Percentiles rank a stretch among this genome's conserved stretches.
Conservation (phyloP, 2,888 invertebrate species). For the Metellina segmentata region DNA sequence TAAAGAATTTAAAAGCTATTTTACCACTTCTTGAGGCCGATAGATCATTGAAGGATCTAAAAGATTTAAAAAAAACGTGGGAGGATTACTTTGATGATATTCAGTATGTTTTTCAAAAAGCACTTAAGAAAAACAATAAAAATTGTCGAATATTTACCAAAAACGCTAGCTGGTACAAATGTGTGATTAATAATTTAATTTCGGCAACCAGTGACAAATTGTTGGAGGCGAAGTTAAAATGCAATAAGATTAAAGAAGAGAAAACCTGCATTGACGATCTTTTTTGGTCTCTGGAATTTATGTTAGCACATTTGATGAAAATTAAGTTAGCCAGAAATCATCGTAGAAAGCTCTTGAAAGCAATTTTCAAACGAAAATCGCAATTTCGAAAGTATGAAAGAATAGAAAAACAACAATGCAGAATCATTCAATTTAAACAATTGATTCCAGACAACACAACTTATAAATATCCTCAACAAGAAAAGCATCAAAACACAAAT, state of each 20-base stretch:
- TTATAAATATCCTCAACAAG: neutral
- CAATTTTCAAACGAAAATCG: neutral
- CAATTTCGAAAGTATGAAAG: neutral
- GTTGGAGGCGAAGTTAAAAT: neutral
- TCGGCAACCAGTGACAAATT: neutral
- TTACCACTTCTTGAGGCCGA: neutral
- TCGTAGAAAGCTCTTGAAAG: neutral
- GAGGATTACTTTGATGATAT: neutral
- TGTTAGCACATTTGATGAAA: constrained; percentile 9
- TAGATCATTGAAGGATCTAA: neutral
- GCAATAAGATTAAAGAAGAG: neutral
- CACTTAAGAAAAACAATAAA: neutral
- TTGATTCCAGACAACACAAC: neutral
- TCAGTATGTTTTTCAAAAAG: neutral
- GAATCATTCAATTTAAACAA: neutral
- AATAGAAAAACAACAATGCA: neutral
- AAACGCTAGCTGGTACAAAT: neutral
- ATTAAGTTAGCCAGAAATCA: neutral
- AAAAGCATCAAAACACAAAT: too few species aligned
- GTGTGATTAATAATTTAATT: constrained; percentile 22
- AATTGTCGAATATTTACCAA: neutral
- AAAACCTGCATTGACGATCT: neutral
- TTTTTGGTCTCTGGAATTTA: constrained; percentile 9
- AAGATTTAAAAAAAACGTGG: neutral
- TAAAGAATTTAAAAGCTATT: neutral